Percentiles rank a stretch among this genome's conserved stretches.
Evolutionary conservation across 2,888 invertebrate genomes (phyloP).

Genomic region (Eupithecia dodoneata): DNA sequence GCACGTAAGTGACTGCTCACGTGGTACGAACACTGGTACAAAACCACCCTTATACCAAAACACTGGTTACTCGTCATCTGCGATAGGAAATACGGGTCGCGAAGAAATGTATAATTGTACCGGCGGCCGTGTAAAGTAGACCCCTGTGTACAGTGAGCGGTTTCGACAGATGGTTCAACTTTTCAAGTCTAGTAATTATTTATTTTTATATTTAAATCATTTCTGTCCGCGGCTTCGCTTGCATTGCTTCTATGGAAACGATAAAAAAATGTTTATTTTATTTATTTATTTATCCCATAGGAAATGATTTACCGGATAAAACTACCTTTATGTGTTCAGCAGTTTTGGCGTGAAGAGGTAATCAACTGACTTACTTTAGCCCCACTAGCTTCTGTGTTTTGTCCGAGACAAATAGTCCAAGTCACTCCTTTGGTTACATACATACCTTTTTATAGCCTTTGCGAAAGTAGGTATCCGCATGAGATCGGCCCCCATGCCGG

Average conservation of each 20-base stretch:
- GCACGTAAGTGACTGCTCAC: neutral
- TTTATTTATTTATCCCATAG: neutral
- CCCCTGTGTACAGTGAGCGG: neutral
- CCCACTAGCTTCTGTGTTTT: neutral
- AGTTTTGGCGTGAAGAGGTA: neutral
- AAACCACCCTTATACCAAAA: neutral
- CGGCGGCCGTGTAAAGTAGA: neutral
- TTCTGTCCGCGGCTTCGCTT: no score
- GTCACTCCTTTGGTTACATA: neutral
- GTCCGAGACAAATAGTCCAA: neutral
- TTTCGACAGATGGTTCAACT: neutral
- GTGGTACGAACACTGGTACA: neutral
- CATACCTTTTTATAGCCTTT: conserved; percentile 71
- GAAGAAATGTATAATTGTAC: neutral
- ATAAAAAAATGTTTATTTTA: neutral
- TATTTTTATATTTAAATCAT: no score
- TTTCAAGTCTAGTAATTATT: no score
- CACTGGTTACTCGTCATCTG: neutral
- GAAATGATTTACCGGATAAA: neutral
- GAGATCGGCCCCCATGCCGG: conserved; percentile 86
- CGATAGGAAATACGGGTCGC: neutral
- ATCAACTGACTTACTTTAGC: neutral
- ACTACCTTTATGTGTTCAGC: neutral
- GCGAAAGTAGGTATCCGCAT: conserved; percentile 85
- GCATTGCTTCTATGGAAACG: no score